Conservation (phyloP, 2,888 invertebrate genomes). For the Sylvicola cinctus region DNA sequence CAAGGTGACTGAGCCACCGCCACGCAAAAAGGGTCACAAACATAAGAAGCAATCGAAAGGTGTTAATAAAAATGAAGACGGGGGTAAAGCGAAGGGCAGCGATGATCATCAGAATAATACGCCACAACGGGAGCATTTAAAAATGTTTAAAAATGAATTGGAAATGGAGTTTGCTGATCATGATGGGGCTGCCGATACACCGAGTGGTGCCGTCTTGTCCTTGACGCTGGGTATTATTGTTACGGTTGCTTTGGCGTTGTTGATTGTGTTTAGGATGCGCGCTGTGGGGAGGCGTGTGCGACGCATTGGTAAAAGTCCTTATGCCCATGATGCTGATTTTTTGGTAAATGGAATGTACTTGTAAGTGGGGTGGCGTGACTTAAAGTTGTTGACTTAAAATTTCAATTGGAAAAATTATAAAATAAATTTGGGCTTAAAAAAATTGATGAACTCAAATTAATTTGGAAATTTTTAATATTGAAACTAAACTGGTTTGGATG, state of each 20-base stretch:
- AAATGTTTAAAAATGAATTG: constrained; percentile 18
- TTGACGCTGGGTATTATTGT: constrained; percentile 59
- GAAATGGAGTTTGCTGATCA: constrained; percentile 28
- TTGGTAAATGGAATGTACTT: constrained; percentile 97
- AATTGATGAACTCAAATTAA: no score
- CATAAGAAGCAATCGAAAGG: constrained; percentile 8
- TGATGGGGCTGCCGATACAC: constrained; percentile 45
- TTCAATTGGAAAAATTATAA: no score
- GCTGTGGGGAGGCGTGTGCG: constrained; percentile 50
- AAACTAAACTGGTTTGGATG: no score
- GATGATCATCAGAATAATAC: constrained; percentile 8
- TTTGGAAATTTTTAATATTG: no score
- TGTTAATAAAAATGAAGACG: constrained; percentile 6
- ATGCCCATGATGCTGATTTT: constrained; percentile 89
- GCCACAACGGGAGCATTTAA: background rate
- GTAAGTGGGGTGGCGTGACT: constrained; percentile 24
- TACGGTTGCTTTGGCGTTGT: constrained; percentile 56
- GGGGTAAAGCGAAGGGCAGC: constrained; percentile 9
- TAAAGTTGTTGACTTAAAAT: no score
- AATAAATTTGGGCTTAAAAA: no score
- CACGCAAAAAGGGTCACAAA: constrained; percentile 8
- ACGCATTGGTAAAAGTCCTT: constrained; percentile 57
- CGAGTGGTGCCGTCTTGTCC: constrained; percentile 62
- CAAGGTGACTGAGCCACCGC: constrained; percentile 16
- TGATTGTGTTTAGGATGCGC: constrained; percentile 66